Percentiles rank a stretch among this genome's conserved stretches.
Evolutionary conservation across 2,113 vertebrate species (phyloP).

Genomic region (Hippocampus guttulatus): DNA sequence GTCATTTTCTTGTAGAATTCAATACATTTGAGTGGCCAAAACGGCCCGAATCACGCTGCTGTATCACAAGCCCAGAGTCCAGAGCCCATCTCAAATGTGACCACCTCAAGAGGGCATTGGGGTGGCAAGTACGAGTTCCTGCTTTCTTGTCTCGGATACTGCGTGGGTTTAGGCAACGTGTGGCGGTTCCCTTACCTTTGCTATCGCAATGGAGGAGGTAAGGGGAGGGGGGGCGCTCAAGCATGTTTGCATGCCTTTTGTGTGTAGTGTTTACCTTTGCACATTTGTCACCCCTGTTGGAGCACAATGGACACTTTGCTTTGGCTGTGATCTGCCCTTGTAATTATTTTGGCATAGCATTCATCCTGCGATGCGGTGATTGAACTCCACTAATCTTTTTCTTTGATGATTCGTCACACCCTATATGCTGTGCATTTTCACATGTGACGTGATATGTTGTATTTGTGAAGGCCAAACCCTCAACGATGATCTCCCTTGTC

Average conservation of each 20-base stretch:
- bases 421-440: too few relatives aligned
- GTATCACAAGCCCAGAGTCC: constrained; percentile 14
- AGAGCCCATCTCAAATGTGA: background rate
- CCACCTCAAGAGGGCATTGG: constrained; percentile 70
- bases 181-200: constrained; percentile 82
- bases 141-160: constrained; percentile 80
- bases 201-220: constrained; percentile 83
- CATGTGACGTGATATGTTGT: background rate
- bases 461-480: background rate
- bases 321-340: constrained; percentile 25
- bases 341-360: constrained; percentile 4
- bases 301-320: constrained; percentile 10
- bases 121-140: constrained; percentile 77
- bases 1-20: constrained; percentile 45
- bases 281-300: constrained; percentile 23
- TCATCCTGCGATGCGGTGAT: background rate
- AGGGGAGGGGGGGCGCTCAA: constrained; percentile 22
- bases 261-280: background rate
- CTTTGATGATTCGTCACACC: constrained; percentile 23
- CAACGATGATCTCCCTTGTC: background rate
- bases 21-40: constrained; percentile 49
- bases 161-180: constrained; percentile 79
- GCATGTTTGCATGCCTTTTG: background rate
- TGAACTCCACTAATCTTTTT: background rate
- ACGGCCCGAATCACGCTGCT: constrained; percentile 22